Evolutionary conservation across 2,113 vertebrate genomes (phyloP), one percentile per base, ranked within the genome.

Genomic region (Festucalex cinctus): DNA sequence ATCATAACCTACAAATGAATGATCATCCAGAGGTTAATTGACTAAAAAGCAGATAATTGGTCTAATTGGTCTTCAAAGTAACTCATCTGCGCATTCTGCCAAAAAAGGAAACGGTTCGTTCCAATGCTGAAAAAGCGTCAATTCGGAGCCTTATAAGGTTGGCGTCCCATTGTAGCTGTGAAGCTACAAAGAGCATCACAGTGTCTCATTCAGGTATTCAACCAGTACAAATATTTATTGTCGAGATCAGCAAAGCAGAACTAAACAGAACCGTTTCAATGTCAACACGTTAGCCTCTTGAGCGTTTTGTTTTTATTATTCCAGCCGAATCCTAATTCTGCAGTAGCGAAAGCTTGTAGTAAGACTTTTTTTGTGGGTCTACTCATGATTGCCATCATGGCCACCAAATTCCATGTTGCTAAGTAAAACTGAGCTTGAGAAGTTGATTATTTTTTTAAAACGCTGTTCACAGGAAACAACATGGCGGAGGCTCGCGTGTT

Each of bases 401-500:
- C 17, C 6, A 20, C 46, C 46, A 48, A 48, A 26, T 26, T 56
- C 28, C 22, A 26, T 14, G 9, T 12, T 53, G 13, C 5, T 8
- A 49, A 49, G 20, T n/a, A 7, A 49, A 49, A 49, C 20, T n/a
- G 7, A 10, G 7, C 20, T 22, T 10, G 9, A 19, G 7, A 8
- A 8, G 2, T n/a, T 7, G 20, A n/a, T n/a, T 10, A n/a, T n/a
- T 10, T 51, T 51, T 6, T 17, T 5, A 51, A 49, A n/a, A 49
- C n/a, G 7, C 46, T 10, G 37, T 39, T 8, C 91, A 89, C 90
- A 98, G 97, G 95, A 91, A 95, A 91, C 68, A 94, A 90, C 85
- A 94, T 95, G 76, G 92, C 95, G 26, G 96, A 98, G 90, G 96
- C 96, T 0, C 92, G 96, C 63, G 96, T 98, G 71, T 99, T 97